A percentile compares a stretch with the other conserved stretches of the same genome.
Conservation (phyloP, 2,797 vertebrate genomes). For the Schizothorax lantsangensis region DNA sequence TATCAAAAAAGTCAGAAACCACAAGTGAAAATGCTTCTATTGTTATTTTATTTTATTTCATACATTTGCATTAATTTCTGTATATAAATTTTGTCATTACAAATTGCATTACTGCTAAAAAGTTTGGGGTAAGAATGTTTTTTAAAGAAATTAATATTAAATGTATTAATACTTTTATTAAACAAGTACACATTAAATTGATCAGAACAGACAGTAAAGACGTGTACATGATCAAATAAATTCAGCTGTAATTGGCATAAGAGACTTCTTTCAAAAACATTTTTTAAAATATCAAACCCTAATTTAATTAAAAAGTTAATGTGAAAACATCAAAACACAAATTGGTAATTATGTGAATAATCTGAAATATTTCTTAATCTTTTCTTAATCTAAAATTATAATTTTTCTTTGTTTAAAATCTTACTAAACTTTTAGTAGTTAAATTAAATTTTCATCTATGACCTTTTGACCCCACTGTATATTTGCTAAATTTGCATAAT, state of each 20-base stretch:
- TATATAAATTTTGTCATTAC: not conserved
- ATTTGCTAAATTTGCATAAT: not conserved
- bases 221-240: not conserved
- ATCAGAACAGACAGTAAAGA: not conserved
- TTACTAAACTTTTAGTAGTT: not conserved
- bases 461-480: not conserved
- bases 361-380: not conserved
- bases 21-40: not conserved
- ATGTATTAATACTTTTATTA: not conserved
- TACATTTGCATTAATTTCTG: not conserved
- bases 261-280: not conserved
- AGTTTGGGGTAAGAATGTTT: not conserved
- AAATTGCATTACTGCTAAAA: not conserved
- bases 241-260: not conserved
- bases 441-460: not conserved
- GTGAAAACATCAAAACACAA: not conserved
- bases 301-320: not conserved
- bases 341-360: not conserved
- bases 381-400: not conserved
- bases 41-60: not conserved
- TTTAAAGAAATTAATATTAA: not conserved
- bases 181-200: not conserved
- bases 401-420: too few relatives aligned
- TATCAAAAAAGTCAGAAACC: not conserved
- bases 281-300: not conserved